Evolutionary conservation across 2,888 invertebrate species (phyloP).

Genomic region (Tetranychus truncatus): DNA sequence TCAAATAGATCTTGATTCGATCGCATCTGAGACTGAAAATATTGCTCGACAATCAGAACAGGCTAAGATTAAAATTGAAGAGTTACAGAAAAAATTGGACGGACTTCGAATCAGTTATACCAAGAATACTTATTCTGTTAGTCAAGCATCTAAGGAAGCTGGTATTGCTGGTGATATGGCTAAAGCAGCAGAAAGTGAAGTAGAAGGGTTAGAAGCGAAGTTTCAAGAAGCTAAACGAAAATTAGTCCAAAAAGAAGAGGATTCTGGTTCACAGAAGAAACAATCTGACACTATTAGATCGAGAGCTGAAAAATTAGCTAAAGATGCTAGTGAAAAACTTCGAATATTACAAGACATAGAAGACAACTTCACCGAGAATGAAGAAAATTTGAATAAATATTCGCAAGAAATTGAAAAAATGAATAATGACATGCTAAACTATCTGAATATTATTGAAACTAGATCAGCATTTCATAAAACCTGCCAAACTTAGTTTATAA

Average conservation of each 20-base stretch:
- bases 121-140: constrained; percentile 60
- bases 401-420: constrained; percentile 44
- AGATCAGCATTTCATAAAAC: constrained; percentile 41
- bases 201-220: constrained; percentile 42
- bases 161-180: constrained; percentile 52
- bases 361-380: constrained; percentile 47
- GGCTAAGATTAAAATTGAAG: constrained; percentile 55
- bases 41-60: constrained; percentile 60
- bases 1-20: constrained; percentile 54
- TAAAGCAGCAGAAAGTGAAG: constrained; percentile 30
- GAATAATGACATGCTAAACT: constrained; percentile 43
- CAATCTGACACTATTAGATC: constrained; percentile 56
- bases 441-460: constrained; percentile 43
- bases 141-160: constrained; percentile 58
- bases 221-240: constrained; percentile 53
- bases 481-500: constrained; percentile 40
- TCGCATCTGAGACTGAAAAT: constrained; percentile 56
- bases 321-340: constrained; percentile 53
- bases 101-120: constrained; percentile 58
- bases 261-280: constrained; percentile 56
- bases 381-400: constrained; percentile 42
- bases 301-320: constrained; percentile 61
- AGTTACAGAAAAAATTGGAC: constrained; percentile 49
- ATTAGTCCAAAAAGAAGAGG: constrained; percentile 50
- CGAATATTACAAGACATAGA: constrained; percentile 41